phyloP scores from a whole-genome alignment of 2,113 vertebrate genomes.

The Elanoides forficatus region DNA sequence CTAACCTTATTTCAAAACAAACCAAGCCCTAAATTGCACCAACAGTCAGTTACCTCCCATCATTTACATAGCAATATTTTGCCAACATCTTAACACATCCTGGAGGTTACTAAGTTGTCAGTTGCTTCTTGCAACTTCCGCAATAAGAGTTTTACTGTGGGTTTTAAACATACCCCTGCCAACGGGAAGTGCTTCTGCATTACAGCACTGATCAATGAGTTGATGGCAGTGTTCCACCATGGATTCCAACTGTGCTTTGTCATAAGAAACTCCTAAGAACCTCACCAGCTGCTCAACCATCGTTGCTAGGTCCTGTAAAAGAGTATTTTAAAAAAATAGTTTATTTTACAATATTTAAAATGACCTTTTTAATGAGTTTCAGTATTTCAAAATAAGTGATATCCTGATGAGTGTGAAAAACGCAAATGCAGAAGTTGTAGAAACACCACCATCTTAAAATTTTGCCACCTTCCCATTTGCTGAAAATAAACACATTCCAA shows the following conservation, averaged over 20 bases:
- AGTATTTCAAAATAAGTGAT: neutral
- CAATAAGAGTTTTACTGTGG: neutral
- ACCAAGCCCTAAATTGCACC: neutral
- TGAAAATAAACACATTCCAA: neutral
- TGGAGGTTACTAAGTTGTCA: neutral
- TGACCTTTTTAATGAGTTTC: neutral
- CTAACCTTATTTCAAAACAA: neutral
- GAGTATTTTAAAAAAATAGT: neutral
- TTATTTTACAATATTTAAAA: neutral
- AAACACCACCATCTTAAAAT: neutral
- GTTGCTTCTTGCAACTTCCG: neutral
- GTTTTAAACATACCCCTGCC: slow-evolving; percentile 83
- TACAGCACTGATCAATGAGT: slow-evolving; percentile 95
- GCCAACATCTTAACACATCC: neutral
- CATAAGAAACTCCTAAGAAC: slow-evolving; percentile 92
- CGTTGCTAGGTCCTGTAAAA: slow-evolving; percentile 84
- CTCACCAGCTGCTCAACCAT: slow-evolving; percentile 89
- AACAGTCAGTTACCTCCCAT: neutral
- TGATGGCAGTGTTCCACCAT: slow-evolving; percentile 94
- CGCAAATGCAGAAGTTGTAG: neutral
- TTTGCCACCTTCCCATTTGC: neutral
- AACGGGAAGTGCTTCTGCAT: slow-evolving; percentile 89
- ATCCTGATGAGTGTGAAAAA: neutral
- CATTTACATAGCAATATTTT: neutral
- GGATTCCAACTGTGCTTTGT: slow-evolving; percentile 91